These are phyloP conservation scores for Eremophila alpestris DNA, from an alignment of 2,797 vertebrate genomes.

Conservation along the genomic window DNA sequence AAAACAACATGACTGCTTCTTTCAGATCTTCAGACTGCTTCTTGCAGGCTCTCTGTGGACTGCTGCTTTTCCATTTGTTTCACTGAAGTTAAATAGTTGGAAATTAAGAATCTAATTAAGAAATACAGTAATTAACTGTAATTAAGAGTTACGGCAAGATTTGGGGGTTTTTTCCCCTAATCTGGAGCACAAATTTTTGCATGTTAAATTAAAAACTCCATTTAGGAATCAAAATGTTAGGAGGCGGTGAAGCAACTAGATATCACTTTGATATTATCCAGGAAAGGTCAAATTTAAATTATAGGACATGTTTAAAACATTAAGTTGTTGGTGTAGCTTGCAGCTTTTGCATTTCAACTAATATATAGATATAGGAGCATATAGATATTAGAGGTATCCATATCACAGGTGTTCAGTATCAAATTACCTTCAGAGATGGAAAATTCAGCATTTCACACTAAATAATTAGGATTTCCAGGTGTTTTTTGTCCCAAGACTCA, in stretches of 20 bases:
- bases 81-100: background rate
- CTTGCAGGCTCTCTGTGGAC: background rate
- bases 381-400: background rate
- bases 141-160: constrained; percentile 33
- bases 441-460: background rate
- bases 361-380: background rate
- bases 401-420: background rate
- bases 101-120: constrained; percentile 43
- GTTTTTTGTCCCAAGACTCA: background rate
- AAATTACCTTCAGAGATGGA: background rate
- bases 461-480: constrained; percentile 2
- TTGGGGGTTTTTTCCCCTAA: background rate
- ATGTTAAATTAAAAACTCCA: background rate
- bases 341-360: background rate
- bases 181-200: background rate
- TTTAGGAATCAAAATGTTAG: background rate
- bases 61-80: background rate
- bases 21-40: background rate
- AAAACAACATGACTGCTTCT: background rate
- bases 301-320: background rate
- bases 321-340: background rate
- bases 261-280: background rate
- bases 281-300: constrained; percentile 33
- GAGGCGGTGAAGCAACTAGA: background rate
- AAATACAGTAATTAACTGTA: constrained; percentile 44